Base-by-base conservation (phyloP, 2,797 vertebrate species). In the Hafferia zeledoni region DNA sequence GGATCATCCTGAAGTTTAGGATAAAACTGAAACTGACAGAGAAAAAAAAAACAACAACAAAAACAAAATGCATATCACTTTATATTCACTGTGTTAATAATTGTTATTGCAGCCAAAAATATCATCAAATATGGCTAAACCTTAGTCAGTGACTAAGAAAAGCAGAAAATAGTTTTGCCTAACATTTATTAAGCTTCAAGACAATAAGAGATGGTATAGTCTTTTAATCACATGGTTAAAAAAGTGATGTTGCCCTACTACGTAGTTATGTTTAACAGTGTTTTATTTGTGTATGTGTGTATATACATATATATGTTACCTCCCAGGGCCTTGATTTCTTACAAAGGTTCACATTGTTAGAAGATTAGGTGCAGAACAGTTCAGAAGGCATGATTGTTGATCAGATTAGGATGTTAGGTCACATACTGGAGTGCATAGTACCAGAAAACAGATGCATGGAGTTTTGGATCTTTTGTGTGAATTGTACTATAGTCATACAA, bases 171-270 rank as follows among this genome's bases (percentile, higher is more conserved):
- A 55, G 2, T 16, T 55, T 59, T 81, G 12, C 8, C 12, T 63
- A n/a, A 46, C 3, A 10, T 33, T 37, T 22, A 55, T 44, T 33
- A 60, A 65, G 10, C 7, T 83, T 17, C 55, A 52, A 79, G 25
- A 41, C 4, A 46, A 17, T 11, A 53, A 63, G 37, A 22, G 25
- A 37, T 5, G 6, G 11, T 35, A 57, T 5, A 46, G 19, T 75
- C 14, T 53, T 88, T 46, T 53, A 53, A 60, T 33, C 18, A 41
- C 8, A 33, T 15, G 6, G 2, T 33, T 74, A n/a, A 13, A 27
- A 28, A 78, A 56, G 9, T 18, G 13, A 33, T 22, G 10, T 27
- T 1, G 0, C 4, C 9, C 2, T 43, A 27, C 2, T 3, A 17
- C 3, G 2, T 47, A 7, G 20, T 25, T 64, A 3, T 33, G 3